These are phyloP conservation scores for Micrasema longulum DNA, from an alignment of 1,140 invertebrate genomes.

Conservation along the genomic window DNA sequence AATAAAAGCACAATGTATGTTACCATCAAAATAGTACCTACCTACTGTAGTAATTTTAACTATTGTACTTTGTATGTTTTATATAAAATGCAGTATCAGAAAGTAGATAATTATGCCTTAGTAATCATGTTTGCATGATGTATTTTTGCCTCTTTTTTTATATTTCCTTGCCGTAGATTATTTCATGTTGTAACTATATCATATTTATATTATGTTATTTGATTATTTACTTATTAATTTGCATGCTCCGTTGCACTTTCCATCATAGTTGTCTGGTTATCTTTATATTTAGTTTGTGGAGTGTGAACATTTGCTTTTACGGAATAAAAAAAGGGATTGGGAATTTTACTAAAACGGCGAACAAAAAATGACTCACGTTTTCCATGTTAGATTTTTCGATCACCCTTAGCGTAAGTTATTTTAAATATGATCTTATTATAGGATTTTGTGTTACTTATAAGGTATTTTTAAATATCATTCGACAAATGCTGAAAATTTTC, in stretches of 20 bases:
- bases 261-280: conserved; percentile 22
- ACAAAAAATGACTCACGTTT: conserved; percentile 1
- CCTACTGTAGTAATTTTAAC: too few relatives aligned
- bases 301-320: conserved; percentile 34
- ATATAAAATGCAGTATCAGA: too few relatives aligned
- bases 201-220: not conserved
- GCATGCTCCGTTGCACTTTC: conserved; percentile 33
- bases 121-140: conserved; percentile 1
- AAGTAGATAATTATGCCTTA: not conserved
- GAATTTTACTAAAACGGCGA: conserved; percentile 23
- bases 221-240: conserved; percentile 32
- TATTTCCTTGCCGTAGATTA: not conserved
- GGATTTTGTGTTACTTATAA: too few relatives aligned
- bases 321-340: conserved; percentile 33
- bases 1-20: too few relatives aligned
- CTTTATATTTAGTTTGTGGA: conserved; percentile 12
- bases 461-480: too few relatives aligned
- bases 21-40: too few relatives aligned
- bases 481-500: too few relatives aligned
- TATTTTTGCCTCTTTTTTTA: not conserved
- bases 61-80: too few relatives aligned
- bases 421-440: not conserved
- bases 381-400: conserved; percentile 32
- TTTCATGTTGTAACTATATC: conserved; percentile 7
- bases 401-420: conserved; percentile 23